Evolutionary conservation across 2,797 vertebrate species (phyloP), one percentile per base, ranked within the genome.

Genomic region (Podargus strigoides): DNA sequence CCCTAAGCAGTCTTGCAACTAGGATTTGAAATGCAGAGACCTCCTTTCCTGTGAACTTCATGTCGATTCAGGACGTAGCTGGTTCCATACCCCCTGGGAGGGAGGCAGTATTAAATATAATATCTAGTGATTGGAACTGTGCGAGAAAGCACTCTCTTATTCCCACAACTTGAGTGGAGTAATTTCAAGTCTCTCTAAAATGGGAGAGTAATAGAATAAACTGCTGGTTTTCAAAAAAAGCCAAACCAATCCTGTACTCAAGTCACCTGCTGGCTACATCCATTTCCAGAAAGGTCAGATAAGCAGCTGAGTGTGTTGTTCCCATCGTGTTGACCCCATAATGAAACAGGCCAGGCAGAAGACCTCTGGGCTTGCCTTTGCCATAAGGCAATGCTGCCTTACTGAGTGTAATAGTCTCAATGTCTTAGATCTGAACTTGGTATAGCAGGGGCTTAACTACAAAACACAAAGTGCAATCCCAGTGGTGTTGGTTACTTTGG

Each of bases 141-240:
- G 79, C 32, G 72, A 78, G 82, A 72, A 85, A 92, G 44, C 15
- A 21, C 41, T 46, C n/a, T 70, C 66, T n/a, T 95, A 26, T 91
- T 93, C 50, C 69, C n/a, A 68, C 13, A 67, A 60, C 52, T 37
- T 14, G 16, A 82, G 32, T 30, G 24, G 36, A 76, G 39, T 76
- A 85, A 87, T 83, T 85, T 80, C 52, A 89, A 70, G 68, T 75
- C 58, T 79, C 26, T 82, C 44, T 80, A 87, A 93, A 93, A 74
- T 39, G 21, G 22, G 64, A 85, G 82, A 87, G 21, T 56, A 87
- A 74, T 56, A 60, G 59, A 73, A 74, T 78, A 46, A 89, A 85
- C 42, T 8, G 14, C 16, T 69, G 9, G 7, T 47, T 85, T 79
- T 46, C 4, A 69, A 21, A 42, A 69, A 49, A 76, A 47, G 46